Evolutionary conservation across 2,888 invertebrate genomes (phyloP), one percentile per base, ranked within the genome.

Genomic region (Calliopum simillimum): DNA sequence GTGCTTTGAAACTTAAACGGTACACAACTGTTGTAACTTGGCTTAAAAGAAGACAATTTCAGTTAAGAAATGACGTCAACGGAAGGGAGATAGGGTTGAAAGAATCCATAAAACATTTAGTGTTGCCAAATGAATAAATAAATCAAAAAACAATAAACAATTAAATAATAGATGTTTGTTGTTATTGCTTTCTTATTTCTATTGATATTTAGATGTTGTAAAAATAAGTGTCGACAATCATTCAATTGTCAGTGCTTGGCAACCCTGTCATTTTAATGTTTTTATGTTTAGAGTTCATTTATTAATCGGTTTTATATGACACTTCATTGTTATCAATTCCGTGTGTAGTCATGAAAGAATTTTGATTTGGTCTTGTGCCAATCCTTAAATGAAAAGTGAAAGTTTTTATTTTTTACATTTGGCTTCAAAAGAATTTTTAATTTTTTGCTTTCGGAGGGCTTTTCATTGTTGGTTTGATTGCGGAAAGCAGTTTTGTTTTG

Each of bases 1-100:
- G 81, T 81, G 81, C 76, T 70, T 56, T 53, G 78, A 76, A 79
- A 72, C 73, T 58, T 51, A 74, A 76, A 53, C 3, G 3, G 6
- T 16, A 21, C 25, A 56, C 21, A 56, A 56, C 56, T 25, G 13
- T 13, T 25, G 33, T 33, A 8, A 3, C 5, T 6, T 8, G 8
- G 33, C 8, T 33, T 2, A 33, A 33, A 33, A 33, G 33, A 33
- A 33, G 33, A 33, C 33, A 33, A 25, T 56, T 12, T 25, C 56
- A 25, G 23, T 14, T 12, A n/a, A 25, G 8, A 56, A 33, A 14
- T 14, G 21, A 14, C 21, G 33, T 6, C 56, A 25, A 14, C 56
- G 33, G 8, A 33, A 33, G 33, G 33, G 33, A 8, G 8, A 33
- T 33, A 33, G 33, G 33, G 33, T 8, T 33, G 53, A 53, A 23